Percentiles rank a stretch among this genome's conserved stretches.
Conservation (phyloP, 2,113 vertebrate genomes). For the Pampusana beccarii region DNA sequence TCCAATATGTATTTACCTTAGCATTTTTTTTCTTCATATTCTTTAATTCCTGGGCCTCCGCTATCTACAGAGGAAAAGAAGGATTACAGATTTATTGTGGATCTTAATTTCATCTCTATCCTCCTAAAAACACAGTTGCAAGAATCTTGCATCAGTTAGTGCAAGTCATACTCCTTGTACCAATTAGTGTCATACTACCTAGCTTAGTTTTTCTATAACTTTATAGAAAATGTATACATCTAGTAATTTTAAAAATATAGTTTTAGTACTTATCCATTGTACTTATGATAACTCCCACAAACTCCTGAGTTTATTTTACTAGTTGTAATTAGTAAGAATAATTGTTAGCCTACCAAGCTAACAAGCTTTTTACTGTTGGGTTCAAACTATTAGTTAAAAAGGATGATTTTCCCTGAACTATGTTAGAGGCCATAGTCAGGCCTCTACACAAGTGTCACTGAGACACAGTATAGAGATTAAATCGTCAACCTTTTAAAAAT, state of each 20-base stretch:
- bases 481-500: neutral
- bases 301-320: neutral
- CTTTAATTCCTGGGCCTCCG: constrained; percentile 73
- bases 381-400: neutral
- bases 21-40: constrained; percentile 77
- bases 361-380: neutral
- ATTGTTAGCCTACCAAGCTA: neutral
- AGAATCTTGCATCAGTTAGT: neutral
- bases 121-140: neutral
- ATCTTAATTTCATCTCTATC: neutral
- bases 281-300: neutral
- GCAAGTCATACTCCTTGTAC: neutral
- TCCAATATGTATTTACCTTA: constrained; percentile 77
- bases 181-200: neutral
- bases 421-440: neutral
- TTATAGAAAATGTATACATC: neutral
- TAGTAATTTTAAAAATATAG: neutral
- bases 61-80: constrained; percentile 62
- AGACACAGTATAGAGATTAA: neutral
- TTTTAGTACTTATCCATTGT: neutral
- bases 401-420: neutral
- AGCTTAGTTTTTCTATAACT: neutral
- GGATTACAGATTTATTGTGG: neutral
- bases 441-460: neutral
- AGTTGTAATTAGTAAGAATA: neutral